Evolutionary conservation across 2,797 vertebrate genomes (phyloP), one percentile per base, ranked within the genome.

Genomic region (Fistularia commersonii): DNA sequence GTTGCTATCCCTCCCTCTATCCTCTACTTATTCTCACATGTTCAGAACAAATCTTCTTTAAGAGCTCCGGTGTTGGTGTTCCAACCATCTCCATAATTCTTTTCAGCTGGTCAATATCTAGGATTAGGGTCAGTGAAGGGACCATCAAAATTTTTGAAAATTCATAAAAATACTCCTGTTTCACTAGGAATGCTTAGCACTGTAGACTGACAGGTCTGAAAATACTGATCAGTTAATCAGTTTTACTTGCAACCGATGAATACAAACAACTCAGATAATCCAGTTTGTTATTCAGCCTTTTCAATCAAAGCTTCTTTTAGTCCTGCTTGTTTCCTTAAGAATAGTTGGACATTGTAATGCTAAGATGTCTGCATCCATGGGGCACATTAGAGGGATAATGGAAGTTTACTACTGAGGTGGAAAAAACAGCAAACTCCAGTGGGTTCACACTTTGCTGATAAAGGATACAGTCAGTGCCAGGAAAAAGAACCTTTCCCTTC

Each of bases 401-500:
- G 49, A 43, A 44, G 47, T 2, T 23, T 23, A 47, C 55, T 32
- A 32, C 11, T 48, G 32, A 51, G 50, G 33, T 11, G 33, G 13
- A 10, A 11, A 23, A 37, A 32, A n/a, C n/a, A 53, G 39, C 32
- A 48, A 41, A 65, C 42, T 49, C 36, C 13, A 5, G 40, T 12
- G 10, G 41, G 49, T 45, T 45, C 45, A 33, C 8, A 40, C 53
- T 43, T 12, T 6, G 39, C 45, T 41, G 41, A 61, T 67, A 56
- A 94, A 98, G 96, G 97, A 99, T 99, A 98, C 96, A 98, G 79
- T 99, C 96, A 10, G 89, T 95, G 66, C 97, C 97, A 3, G 97
- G 96, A 74, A 99, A 98, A 23, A 99, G 90, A 59, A 95, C 95
- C 82, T 98, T 98, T 45, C 97, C 95, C 76, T 97, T 98, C 69